Base-by-base conservation (phyloP, 35 echinoderm and acorn worm species). In the Amphiura filiformis region DNA sequence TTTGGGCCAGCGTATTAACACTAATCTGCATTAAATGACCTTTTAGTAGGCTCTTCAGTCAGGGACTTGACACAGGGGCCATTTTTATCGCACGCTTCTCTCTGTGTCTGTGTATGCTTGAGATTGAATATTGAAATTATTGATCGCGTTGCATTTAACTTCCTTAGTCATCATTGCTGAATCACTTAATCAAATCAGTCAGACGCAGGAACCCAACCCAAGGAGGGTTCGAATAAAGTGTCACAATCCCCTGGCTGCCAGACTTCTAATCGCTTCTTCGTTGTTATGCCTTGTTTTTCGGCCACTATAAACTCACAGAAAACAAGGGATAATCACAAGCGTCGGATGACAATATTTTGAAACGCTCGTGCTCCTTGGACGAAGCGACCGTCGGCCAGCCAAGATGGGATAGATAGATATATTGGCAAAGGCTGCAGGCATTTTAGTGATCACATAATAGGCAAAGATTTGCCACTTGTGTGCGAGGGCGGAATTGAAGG, bases 161-260 rank as follows among this genome's bases (percentile, higher is more conserved):
- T 70, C 61, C 61, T 70, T 70, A 70, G 61, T 70, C 61, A 70
- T 70, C 61, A 18, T 4, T 70, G 61, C 17, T 70, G 61, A 70
- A 70, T 70, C 61, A 70, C 61, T 70, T 70, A 70, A 70, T 70
- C 61, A 70, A 70, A 70, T 70, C 61, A 70, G 61, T 18, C 61
- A 70, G 61, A 30, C 61, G 61, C 61, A 70, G 61, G 61, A 70
- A 70, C 61, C 28, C 61, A 70, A 30, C 61, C 61, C 61, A 26
- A 26, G 61, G 61, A 70, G 28, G 61, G 61, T 70, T 70, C 41
- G 41, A 4, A 47, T 47, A 47, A 47, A 47, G 41, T 70, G 61
- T 70, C 61, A 70, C 61, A 26, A 30, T 70, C 61, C 61, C 28
- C 7, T 70, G 44, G 44, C 20, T n/a, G 5, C 41, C 41, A 47